A percentile compares a stretch with the other conserved stretches of the same genome.
These are phyloP conservation scores for Abrostola tripartita DNA, from an alignment of 2,888 invertebrate species.

Conservation along the genomic window DNA sequence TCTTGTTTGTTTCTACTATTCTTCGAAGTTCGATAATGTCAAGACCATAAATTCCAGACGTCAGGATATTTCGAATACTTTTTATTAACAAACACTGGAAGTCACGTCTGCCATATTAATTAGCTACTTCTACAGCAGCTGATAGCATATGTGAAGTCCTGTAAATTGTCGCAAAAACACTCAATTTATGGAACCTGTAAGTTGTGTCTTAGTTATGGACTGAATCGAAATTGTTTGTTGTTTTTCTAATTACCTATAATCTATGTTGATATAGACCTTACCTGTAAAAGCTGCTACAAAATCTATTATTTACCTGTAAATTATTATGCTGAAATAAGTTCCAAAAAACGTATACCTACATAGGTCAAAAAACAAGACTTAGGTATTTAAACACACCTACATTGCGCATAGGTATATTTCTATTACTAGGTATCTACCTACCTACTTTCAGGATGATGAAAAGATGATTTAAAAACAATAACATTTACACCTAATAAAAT, in stretches of 20 bases:
- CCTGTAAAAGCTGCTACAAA: no score
- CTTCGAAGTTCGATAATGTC: slow-evolving; percentile 35
- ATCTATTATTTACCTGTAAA: no score
- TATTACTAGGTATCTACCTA: no score
- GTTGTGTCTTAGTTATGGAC: slow-evolving; percentile 16
- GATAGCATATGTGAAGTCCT: slow-evolving; percentile 15
- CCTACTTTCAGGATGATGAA: no score
- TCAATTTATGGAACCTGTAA: slow-evolving; percentile 31
- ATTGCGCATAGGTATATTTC: no score
- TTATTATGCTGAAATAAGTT: no score
- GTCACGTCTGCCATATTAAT: slow-evolving; percentile 47
- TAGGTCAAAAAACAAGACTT: no score
- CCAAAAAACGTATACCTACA: no score
- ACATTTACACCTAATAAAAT: no score
- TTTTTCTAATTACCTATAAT: slow-evolving; percentile 9
- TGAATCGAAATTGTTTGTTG: slow-evolving; percentile 9
- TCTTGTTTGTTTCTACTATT: background rate
- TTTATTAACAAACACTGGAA: slow-evolving; percentile 36
- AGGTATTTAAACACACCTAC: no score
- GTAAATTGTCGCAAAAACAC: slow-evolving; percentile 45
- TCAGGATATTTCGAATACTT: slow-evolving; percentile 39
- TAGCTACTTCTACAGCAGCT: slow-evolving; percentile 38
- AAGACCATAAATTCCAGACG: slow-evolving; percentile 38
- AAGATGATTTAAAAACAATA: no score
- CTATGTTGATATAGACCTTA: no score